Conservation (phyloP, 2,113 vertebrate genomes). For the Atlantisia rogersi region DNA sequence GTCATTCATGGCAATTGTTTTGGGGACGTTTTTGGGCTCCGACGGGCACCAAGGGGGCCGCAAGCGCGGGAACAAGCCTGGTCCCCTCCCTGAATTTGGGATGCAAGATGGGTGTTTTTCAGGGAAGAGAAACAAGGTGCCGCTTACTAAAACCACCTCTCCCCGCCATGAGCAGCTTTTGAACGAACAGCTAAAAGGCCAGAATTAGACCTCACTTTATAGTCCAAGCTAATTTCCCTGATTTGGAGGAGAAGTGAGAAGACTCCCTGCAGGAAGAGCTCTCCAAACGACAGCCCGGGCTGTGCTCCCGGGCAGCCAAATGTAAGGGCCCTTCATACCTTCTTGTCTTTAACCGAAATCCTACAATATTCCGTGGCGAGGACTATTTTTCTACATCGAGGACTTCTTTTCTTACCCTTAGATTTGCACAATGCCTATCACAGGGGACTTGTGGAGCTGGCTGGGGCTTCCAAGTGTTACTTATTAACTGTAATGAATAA, state of each 20-base stretch:
- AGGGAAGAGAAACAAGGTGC: neutral
- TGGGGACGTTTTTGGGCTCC: neutral
- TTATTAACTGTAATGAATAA: slow-evolving; percentile 67
- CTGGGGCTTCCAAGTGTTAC: slow-evolving; percentile 42
- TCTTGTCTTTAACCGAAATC: neutral
- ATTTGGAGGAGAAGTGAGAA: neutral
- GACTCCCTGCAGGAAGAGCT: neutral
- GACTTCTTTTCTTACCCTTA: neutral
- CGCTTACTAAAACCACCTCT: neutral
- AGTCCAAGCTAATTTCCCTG: neutral
- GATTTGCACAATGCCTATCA: neutral
- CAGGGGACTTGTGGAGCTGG: neutral
- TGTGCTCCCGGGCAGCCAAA: neutral
- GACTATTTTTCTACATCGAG: neutral
- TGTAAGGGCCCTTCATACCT: neutral
- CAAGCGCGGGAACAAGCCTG: fast-evolving
- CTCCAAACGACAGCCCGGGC: neutral
- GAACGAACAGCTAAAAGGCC: neutral
- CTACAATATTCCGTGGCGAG: neutral
- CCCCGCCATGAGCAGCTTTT: fast-evolving
- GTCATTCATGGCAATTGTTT: slow-evolving; percentile 32
- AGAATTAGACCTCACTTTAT: neutral
- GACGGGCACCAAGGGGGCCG: neutral
- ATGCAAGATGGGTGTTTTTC: neutral
- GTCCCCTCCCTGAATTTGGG: neutral